Evolutionary conservation across 2,797 vertebrate species (phyloP), one percentile per base, ranked within the genome.

Genomic region (Cuculus canorus): DNA sequence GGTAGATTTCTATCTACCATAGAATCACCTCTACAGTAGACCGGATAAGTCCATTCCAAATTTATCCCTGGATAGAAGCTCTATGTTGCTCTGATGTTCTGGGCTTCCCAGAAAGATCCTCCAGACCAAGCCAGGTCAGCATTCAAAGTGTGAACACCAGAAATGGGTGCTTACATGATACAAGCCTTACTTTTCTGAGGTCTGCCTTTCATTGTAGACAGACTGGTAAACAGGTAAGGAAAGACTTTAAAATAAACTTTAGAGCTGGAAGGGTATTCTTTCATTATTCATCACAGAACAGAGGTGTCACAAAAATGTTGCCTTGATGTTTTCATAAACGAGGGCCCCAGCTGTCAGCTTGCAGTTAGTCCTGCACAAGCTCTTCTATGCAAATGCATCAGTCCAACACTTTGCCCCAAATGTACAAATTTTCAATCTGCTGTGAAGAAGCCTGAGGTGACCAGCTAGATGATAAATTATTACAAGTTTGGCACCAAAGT

Each of bases 391-490:
- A 95, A 96, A 61, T 4, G 35, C 11, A 83, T 37, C 24, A 30
- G 60, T 9, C 52, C 50, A 69, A 19, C 35, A 45, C 43, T 39
- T 53, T 41, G 77, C 48, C 63, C 25, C 52, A 66, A 94, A 73
- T 21, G 54, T 50, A 60, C 65, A 86, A 61, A 68, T 43, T 41
- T 82, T 75, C 14, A 48, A n/a, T 70, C 87, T 83, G 39, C 64
- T 93, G 47, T 60, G 80, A 64, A 93, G 81, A 81, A 93, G 47
- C 66, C 76, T 79, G 77, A 83, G 59, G 33, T 93, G 75, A 93
- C 35, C 66, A 72, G 45, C 68, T 86, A 93, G 92, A 82, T 83
- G 85, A 91, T 43, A 88, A 95, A 85, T 93, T 65, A 69, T 59
- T 76, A 83, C 18, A 80, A 76, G 48, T 88, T 82, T 95, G 77